Base-by-base conservation (phyloP, 1,140 invertebrate genomes). In the Dinothrombium tinctorium region DNA sequence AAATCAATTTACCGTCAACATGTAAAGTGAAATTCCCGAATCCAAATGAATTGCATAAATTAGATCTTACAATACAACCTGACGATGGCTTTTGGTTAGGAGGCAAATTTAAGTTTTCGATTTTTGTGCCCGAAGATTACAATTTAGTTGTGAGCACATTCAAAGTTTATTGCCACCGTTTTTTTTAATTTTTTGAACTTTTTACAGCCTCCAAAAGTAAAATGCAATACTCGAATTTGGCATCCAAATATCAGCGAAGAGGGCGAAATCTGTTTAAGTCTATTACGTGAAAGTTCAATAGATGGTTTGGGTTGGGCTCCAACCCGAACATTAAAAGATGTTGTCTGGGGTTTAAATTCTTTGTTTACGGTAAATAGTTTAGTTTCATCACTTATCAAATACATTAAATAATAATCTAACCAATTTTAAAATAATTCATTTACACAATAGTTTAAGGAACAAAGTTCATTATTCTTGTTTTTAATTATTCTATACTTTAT, bases 241-340 rank as follows among this genome's bases (percentile, higher is more conserved):
- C 87, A 94, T 68, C 86, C 87, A 31, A 94, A 94, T 57, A 94
- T 94, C 43, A 83, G 71, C 56, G 79, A 86, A 59, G 75, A 81
- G 52, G 87, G 87, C n/a, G 78, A 86, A 50, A 79, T 95, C 31
- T 95, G 87, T 60, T 59, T 95, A 26, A 90, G 82, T 47, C 62
- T 95, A 24, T 60, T 95, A 31, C 62, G 87, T 48, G 74, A 83
- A 58, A 87, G 75, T 54, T 87, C 82, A 43, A 74, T 90, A 51
- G 87, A 94, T 65, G 81, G 80, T 45, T 68, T 86, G 54, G 84
- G 63, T 19, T 94, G 86, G 86, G 81, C 83, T 21, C 86, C 86
- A 1, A 92, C 83, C 12, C 64, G 86, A 49, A 71, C 73, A 58
- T 60, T 94, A 8, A 86, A 86, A 58, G 87, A 94, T 66, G 77